Evolutionary conservation across 1,140 invertebrate genomes (phyloP), one percentile per base, ranked within the genome.

Genomic region (Drosophila tropicalis): DNA sequence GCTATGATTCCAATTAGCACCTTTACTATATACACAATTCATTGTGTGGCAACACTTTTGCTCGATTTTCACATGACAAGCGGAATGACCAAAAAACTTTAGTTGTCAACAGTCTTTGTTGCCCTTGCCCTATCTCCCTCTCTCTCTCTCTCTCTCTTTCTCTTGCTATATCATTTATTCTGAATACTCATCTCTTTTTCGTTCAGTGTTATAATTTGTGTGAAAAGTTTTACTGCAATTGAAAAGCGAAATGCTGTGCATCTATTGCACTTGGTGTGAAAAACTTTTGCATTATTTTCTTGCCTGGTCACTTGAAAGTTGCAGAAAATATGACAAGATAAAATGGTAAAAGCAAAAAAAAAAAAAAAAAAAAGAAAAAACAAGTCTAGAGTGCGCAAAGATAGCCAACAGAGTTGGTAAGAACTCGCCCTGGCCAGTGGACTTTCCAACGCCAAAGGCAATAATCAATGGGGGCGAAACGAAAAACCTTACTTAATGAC

Each of bases 201-300:
- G 62, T 67, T 58, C 17, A 66, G 74, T 69, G 61, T 41, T 57
- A 69, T 76, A 76, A 80, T 83, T 83, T 83, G 78, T 86, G 75
- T 70, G 69, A 25, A 87, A 86, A 86, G 29, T 86, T 86, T 70
- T 68, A 58, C 70, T 81, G 76, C 81, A 90, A 90, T 90, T 90
- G 83, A 90, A 90, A 87, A 78, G 72, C 76, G 66, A 69, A 80
- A 75, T 76, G 72, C 62, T 70, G 62, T 75, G 71, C 81, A 77
- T 70, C 75, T 75, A 86, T 67, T 81, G 67, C 68, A 70, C 60
- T 70, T 76, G 71, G 57, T 55, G 66, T 61, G 60, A 70, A 72
- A 71, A 86, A 87, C 64, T 81, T 86, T 87, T 47, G 34, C 69
- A 86, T 73, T 77, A 84, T 84, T 81, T 81, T 78, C 60, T 62